Conservation (phyloP, 2,797 vertebrate species). For the Thunnus albacares region DNA sequence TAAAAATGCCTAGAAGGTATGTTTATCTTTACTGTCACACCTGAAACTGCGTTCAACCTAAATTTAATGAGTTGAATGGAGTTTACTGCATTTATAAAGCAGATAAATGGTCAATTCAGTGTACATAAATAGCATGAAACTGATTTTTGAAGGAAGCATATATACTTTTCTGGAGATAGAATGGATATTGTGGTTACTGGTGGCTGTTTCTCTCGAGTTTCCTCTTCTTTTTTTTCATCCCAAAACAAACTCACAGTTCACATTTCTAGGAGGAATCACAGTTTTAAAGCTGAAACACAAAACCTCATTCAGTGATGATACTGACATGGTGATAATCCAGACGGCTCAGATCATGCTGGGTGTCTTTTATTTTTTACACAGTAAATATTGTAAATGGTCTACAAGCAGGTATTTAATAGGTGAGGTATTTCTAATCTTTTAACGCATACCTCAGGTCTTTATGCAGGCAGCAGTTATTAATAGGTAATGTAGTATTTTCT, state of each 20-base stretch:
- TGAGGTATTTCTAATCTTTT: too few species aligned
- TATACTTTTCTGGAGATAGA: background rate
- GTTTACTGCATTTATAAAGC: background rate
- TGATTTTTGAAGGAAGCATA: background rate
- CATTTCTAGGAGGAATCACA: background rate
- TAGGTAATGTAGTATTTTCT: too few species aligned
- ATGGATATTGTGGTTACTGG: background rate
- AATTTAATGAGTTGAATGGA: background rate
- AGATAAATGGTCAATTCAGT: background rate
- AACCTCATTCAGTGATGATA: background rate
- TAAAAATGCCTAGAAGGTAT: background rate
- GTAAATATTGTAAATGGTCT: too few species aligned
- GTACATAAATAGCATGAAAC: background rate
- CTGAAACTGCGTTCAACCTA: background rate
- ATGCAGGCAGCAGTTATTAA: too few species aligned
- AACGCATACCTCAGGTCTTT: too few species aligned
- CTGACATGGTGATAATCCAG: slow-evolving; percentile 11
- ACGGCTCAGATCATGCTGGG: background rate
- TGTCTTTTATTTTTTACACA: background rate
- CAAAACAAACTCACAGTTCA: background rate
- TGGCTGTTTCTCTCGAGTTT: background rate
- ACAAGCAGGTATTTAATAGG: too few species aligned
- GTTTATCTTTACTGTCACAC: background rate
- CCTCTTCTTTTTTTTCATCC: background rate
- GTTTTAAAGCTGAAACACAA: background rate